phyloP scores from a whole-genome alignment of 2,888 invertebrate genomes.

The Megamerina dolium region DNA sequence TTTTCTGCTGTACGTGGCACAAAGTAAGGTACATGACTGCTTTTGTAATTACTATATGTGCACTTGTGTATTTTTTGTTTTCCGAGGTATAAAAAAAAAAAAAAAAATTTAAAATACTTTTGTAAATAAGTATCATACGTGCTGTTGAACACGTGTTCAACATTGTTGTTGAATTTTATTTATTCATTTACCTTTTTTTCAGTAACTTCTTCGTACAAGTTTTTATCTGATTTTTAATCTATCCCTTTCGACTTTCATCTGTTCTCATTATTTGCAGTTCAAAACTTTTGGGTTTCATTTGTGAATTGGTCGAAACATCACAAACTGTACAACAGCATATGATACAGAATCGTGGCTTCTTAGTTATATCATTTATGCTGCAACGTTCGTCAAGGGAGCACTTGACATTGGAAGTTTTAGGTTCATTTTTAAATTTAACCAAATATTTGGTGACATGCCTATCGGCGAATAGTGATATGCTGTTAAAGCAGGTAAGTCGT shows the following conservation, averaged over 20 bases:
- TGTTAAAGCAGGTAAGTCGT: conserved; percentile 77
- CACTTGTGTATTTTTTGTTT: too few species aligned
- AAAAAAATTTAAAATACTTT: not conserved
- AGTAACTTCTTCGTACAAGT: too few species aligned
- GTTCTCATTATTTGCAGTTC: conserved; percentile 57
- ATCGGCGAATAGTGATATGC: conserved; percentile 84
- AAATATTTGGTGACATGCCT: conserved; percentile 91
- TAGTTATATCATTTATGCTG: conserved; percentile 95
- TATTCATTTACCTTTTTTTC: too few species aligned
- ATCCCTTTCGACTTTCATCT: not conserved
- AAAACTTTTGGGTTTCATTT: conserved; percentile 93
- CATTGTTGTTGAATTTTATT: too few species aligned
- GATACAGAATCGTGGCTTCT: conserved; percentile 96
- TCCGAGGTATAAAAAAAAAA: too few species aligned
- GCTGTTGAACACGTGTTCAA: too few species aligned
- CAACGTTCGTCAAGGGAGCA: conserved; percentile 90
- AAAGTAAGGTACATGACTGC: too few species aligned
- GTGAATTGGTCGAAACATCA: conserved; percentile 93
- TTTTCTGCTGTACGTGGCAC: too few species aligned
- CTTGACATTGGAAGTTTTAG: conserved; percentile 87
- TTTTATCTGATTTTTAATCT: not conserved
- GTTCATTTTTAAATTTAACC: conserved; percentile 83
- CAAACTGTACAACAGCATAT: conserved; percentile 98
- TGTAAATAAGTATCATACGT: too few species aligned
- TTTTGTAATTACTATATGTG: too few species aligned